Evolutionary conservation across 2,113 vertebrate species (phyloP), one percentile per base, ranked within the genome.

Genomic region (Ia io): DNA sequence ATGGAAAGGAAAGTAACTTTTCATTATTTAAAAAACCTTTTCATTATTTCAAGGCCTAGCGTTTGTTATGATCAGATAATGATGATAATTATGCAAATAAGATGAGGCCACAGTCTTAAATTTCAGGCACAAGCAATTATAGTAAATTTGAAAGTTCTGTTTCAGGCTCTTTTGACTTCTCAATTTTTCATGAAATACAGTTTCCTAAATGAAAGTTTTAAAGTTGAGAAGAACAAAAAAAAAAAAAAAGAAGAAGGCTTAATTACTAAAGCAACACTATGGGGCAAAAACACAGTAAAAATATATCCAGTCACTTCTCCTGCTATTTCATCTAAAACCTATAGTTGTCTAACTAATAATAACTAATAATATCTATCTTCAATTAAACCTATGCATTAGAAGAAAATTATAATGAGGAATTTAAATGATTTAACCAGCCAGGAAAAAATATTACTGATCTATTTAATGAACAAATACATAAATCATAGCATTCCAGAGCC

Each of bases 191-290:
- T 84, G 53, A 96, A 92, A 73, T 51, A 44, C 6, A 65, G 35
- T 93, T 94, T 92, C n/a, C 79, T 71, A 92, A 92, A 67, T 89
- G 47, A 92, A 79, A 65, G 30, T 3, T 69, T 92, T 84, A 80
- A 42, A 16, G 79, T 42, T 61, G 56, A 47, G 53, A 32, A 63
- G 11, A 63, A 82, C n/a, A 30, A 70, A 67, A 53, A 67, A 32
- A n/a, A n/a, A n/a, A n/a, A n/a, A n/a, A n/a, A n/a, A n/a, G n/a
- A n/a, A n/a, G n/a, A n/a, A 63, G 71, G 18, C 61, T 84, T 61
- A 13, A 92, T 88, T 88, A 94, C 40, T 70, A 80, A 79, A 82
- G 14, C 56, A 94, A 73, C 5, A 44, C 2, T 80, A 59, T 32
- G 28, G 30, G 28, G 44, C 32, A 61, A 87, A 91, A 90, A 63